phyloP scores from a whole-genome alignment of 2,888 invertebrate species.

The Patella ulyssiponensis region DNA sequence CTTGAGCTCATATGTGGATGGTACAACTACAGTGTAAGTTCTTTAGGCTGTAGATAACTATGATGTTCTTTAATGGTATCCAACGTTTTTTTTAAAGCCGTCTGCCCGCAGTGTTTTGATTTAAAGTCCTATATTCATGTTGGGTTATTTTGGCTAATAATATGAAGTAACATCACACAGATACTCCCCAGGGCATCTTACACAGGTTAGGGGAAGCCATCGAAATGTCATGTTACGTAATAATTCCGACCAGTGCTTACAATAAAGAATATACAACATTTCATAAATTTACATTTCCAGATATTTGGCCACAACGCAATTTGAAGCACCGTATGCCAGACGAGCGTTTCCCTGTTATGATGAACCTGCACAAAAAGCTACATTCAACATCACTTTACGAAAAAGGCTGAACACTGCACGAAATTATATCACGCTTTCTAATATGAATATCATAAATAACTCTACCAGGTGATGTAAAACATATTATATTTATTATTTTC shows the following conservation, averaged over 20 bases:
- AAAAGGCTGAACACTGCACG: constrained; percentile 24
- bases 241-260: no score
- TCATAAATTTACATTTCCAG: constrained; percentile 15
- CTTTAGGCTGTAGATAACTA: neutral
- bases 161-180: no score
- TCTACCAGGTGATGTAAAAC: constrained; percentile 11
- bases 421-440: constrained; percentile 34
- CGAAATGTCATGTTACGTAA: no score
- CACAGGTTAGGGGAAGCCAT: no score
- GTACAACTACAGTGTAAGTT: constrained; percentile 52
- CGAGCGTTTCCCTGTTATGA: constrained; percentile 45
- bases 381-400: constrained; percentile 39
- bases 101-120: no score
- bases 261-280: no score
- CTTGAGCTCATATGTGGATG: constrained; percentile 38
- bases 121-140: no score
- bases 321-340: constrained; percentile 40
- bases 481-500: no score
- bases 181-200: no score
- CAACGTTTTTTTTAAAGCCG: no score
- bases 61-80: neutral
- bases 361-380: constrained; percentile 45
- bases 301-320: constrained; percentile 43
- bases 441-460: constrained; percentile 20
- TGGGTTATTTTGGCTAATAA: no score